Conservation (phyloP, 2,113 vertebrate species). For the Telmatochromis bifrenatus region DNA sequence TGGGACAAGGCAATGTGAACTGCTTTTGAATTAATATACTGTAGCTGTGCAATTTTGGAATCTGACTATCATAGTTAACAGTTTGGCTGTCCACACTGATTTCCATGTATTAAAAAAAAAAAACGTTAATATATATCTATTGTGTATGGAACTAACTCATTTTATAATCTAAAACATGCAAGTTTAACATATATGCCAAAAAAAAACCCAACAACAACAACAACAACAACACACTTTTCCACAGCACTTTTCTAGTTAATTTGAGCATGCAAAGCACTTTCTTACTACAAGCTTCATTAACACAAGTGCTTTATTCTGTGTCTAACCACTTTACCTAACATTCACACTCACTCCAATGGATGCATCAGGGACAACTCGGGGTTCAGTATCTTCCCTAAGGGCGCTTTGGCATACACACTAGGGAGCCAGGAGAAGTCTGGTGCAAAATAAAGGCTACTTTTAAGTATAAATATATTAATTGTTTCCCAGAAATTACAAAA, state of each 20-base stretch:
- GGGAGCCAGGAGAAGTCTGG: background rate
- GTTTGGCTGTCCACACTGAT: background rate
- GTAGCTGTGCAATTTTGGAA: background rate
- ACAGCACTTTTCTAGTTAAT: background rate
- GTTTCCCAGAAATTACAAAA: background rate
- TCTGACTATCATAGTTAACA: fast-evolving
- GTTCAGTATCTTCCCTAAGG: background rate
- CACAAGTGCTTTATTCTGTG: background rate
- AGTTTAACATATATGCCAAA: background rate
- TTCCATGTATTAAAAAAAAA: background rate
- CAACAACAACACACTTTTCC: background rate
- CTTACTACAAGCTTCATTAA: background rate
- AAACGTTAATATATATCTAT: background rate
- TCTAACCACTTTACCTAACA: background rate
- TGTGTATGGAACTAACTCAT: background rate
- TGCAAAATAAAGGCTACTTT: background rate
- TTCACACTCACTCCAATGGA: background rate
- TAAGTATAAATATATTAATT: background rate
- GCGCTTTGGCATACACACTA: background rate
- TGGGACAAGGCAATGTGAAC: background rate
- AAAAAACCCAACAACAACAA: background rate
- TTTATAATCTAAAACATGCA: background rate
- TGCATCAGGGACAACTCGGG: background rate
- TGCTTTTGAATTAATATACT: background rate
- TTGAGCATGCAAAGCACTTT: background rate